phyloP scores from a whole-genome alignment of 2,113 vertebrate genomes.

The Onychostoma macrolepis region DNA sequence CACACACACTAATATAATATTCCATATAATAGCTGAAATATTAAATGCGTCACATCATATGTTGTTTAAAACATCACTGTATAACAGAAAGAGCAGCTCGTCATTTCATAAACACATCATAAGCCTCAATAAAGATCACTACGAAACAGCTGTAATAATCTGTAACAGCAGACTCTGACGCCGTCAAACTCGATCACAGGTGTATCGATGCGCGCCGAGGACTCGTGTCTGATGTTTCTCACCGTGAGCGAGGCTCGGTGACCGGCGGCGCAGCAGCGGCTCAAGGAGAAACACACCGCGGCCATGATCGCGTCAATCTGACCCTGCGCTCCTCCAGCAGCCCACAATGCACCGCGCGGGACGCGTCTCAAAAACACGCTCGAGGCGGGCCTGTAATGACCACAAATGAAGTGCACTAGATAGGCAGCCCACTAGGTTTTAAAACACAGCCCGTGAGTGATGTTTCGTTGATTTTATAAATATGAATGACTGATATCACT shows the following conservation, averaged over 20 bases:
- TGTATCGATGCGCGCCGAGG: too few relatives aligned
- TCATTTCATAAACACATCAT: not conserved
- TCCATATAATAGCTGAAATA: not conserved
- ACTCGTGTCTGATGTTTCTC: too few relatives aligned
- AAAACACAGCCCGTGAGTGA: not conserved
- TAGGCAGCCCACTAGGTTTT: not conserved
- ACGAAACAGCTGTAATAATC: not conserved
- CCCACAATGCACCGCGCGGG: not conserved
- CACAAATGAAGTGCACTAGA: not conserved
- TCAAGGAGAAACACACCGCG: constrained; percentile 69
- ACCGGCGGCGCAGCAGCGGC: constrained; percentile 58
- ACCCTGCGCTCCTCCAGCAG: constrained; percentile 49
- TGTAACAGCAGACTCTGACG: rapidly evolving
- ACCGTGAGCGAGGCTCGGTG: constrained; percentile 61
- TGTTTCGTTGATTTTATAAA: not conserved
- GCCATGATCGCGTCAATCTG: constrained; percentile 70
- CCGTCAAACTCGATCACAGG: not conserved
- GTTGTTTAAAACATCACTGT: not conserved
- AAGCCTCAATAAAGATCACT: too few relatives aligned
- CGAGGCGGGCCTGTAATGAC: not conserved
- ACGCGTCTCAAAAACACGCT: not conserved
- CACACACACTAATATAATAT: not conserved
- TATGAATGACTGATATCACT: not conserved
- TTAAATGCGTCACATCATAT: not conserved
- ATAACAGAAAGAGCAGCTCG: not conserved